Conservation (phyloP, 2,797 vertebrate species). For the Sebastolobus alascanus region DNA sequence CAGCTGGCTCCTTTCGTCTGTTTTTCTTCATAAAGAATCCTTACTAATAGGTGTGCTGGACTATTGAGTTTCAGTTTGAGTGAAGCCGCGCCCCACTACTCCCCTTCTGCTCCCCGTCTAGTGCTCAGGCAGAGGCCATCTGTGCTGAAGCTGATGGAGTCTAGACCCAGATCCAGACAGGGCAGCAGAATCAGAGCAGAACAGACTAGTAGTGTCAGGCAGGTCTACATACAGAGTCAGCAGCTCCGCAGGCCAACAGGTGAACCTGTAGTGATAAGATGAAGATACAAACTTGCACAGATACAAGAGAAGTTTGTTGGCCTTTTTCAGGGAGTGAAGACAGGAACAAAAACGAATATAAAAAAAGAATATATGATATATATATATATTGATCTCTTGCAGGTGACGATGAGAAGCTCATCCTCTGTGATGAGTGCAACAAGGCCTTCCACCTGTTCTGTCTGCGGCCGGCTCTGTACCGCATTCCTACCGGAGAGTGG, state of each 20-base stretch:
- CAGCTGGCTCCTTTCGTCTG: not conserved
- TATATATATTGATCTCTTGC: slow-evolving; percentile 16
- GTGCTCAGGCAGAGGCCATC: slow-evolving; percentile 35
- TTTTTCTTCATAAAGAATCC: not conserved
- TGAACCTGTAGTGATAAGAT: slow-evolving; percentile 58
- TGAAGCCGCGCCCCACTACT: not conserved
- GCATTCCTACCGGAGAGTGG: slow-evolving; percentile 95
- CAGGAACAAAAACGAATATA: not conserved
- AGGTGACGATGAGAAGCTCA: slow-evolving; percentile 98
- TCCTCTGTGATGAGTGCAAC: slow-evolving; percentile 98
- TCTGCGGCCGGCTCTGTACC: slow-evolving; percentile 93
- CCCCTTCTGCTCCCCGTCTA: slow-evolving; percentile 51
- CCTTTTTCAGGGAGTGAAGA: not conserved
- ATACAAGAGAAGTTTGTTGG: not conserved
- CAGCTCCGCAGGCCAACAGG: slow-evolving; percentile 53
- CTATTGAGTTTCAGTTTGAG: slow-evolving; percentile 7
- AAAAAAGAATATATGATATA: no score
- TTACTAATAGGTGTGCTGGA: not conserved
- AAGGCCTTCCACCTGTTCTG: slow-evolving; percentile 99
- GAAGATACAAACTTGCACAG: not conserved
- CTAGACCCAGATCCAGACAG: slow-evolving; percentile 45
- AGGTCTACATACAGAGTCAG: slow-evolving; percentile 58
- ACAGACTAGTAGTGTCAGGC: slow-evolving; percentile 72
- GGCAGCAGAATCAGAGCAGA: slow-evolving; percentile 46
- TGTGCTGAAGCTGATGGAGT: slow-evolving; percentile 60